Evolutionary conservation across 2,888 invertebrate genomes (phyloP), one percentile per base, ranked within the genome.

Genomic region (Epirrita christyi): DNA sequence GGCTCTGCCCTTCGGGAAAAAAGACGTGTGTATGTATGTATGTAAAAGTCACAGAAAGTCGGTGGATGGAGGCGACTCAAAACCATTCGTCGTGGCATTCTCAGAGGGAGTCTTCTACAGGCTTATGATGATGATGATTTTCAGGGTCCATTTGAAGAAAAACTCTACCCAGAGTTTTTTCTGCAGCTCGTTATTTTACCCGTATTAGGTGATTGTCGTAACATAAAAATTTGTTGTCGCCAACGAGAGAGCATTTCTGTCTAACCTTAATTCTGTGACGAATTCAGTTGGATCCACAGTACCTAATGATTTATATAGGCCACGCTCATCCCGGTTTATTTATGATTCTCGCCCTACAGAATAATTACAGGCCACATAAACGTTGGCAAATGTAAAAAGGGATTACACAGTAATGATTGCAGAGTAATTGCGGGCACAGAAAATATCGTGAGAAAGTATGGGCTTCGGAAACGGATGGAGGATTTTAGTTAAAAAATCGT

Each of bases 241-340:
- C 21, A 21, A 21, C 21, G 21, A 21, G 2, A 21, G 21, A 21
- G 2, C 21, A 4, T 27, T 14, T 41, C 41, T 27, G 0, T n/a
- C 21, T 10, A 2, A 6, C 6, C 2, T 2, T 1, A 10, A 11
- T 32, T 50, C 58, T 58, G 27, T 44, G 55, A 71, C 74, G 79
- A 83, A 85, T 82, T 81, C 80, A 82, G 77, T 77, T 75, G 81
- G 81, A 85, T 83, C 76, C 81, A 65, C 71, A 69, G 75, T 78
- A 74, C 76, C 83, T 83, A 90, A 91, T 91, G 90, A 91, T 91
- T 92, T 92, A 91, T 87, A 88, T 82, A 86, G 85, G 84, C 84
- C 81, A 78, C 80, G 85, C 81, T 89, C 86, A 90, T 88, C 88
- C 91, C 80, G 77, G 65, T 88, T 90, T 89, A 90, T 92, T 92